Evolutionary conservation across 2,888 invertebrate genomes (phyloP).

Genomic region (Apotomis turbidana): DNA sequence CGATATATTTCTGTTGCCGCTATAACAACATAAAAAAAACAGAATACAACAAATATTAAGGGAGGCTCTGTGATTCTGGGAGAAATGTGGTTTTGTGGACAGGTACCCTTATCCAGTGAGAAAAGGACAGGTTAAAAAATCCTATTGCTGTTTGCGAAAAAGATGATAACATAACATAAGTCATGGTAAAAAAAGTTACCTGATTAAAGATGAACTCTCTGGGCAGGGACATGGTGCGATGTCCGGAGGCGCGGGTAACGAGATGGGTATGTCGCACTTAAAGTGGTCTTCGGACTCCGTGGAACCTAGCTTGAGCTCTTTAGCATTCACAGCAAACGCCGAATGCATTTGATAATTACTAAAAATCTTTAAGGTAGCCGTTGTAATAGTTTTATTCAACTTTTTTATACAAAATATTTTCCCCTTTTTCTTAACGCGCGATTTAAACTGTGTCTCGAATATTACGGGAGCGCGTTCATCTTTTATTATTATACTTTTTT

Average conservation of each 20-base stretch:
- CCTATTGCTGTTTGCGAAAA: too few species aligned
- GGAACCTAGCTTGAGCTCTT: constrained; percentile 59
- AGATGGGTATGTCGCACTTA: constrained; percentile 57
- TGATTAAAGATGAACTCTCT: constrained; percentile 85
- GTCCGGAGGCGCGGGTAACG: constrained; percentile 73
- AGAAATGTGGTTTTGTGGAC: too few species aligned
- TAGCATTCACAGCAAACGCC: constrained; percentile 31
- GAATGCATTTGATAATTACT: constrained; percentile 38
- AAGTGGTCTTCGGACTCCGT: constrained; percentile 77
- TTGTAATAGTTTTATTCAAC: constrained; percentile 33
- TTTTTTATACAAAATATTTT: constrained; percentile 17
- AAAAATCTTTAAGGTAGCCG: constrained; percentile 38
- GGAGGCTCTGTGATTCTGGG: too few species aligned
- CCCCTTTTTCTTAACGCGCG: constrained; percentile 17
- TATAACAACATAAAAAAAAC: too few species aligned
- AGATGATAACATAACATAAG: too few species aligned
- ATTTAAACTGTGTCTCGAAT: constrained; percentile 1
- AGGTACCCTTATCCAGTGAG: too few species aligned
- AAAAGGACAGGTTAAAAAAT: too few species aligned
- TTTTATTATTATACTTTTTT: constrained; percentile 25
- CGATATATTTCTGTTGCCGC: too few species aligned
- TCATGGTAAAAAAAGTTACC: constrained; percentile 54
- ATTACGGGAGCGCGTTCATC: constrained; percentile 36
- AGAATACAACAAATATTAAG: too few species aligned
- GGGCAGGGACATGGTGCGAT: constrained; percentile 82